Evolutionary conservation across 2,113 vertebrate species (phyloP), one percentile per base, ranked within the genome.

Genomic region (Pandion haliaetus): DNA sequence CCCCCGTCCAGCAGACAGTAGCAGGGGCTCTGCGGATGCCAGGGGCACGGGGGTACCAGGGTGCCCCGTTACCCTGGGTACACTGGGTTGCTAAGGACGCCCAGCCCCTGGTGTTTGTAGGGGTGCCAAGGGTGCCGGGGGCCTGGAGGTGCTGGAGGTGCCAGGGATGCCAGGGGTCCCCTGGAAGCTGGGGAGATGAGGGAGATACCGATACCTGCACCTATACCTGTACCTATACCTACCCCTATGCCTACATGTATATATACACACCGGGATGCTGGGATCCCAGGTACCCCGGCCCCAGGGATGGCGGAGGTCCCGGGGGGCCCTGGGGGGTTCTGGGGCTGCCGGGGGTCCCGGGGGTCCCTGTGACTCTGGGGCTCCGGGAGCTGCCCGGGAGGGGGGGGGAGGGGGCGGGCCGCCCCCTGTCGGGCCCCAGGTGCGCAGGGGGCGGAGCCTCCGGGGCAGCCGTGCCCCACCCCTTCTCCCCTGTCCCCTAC

Each of bases 1-100:
- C 18, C 31, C 24, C 16, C 8, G 24, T 9, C 6, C 11, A 6
- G 17, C 12, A 44, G 50, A 8, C 0, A 0, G 38, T 38, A 32
- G 29, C 52, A 67, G 31, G 19, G 49, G 45, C 32, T 50, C 44
- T 50, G 50, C 2, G 4, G 34, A 12, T 6, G 12, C 21, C 5
- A 10, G 67, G 29, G 57, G 34, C 14, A 5, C 1, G 3, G 47
- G 4, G 12, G 9, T 18, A 32, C 19, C 4, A 8, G n/a, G 31
- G 32, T 31, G 17, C 24, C 17, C 5, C 4, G 10, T 76, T 61
- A 61, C 19, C 11, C 21, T 58, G 83, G 32, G 26, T 57, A 61
- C 14, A 6, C 21, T 58, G 80, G 34, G 28, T 47, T 61, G 54
- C 32, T 31, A 7, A 20, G n/a, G 72, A 14, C 10, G 9, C 63